Conservation (phyloP, 1,140 invertebrate genomes). For the Drosophila sucinea region DNA sequence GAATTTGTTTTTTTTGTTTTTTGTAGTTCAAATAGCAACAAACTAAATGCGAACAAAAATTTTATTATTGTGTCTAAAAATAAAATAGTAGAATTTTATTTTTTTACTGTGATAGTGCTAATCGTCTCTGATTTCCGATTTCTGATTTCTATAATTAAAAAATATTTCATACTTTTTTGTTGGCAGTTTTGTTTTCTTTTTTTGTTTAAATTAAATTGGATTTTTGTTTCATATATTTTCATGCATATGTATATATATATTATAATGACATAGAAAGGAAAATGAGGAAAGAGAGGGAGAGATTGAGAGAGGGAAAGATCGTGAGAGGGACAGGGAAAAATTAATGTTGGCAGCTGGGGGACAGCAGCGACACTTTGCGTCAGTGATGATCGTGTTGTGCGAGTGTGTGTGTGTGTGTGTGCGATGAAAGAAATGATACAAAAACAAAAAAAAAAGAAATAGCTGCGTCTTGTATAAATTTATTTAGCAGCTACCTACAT, state of each 20-base stretch:
- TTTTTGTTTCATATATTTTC: conserved; percentile 6
- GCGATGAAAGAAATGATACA: conserved; percentile 72
- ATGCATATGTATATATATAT: not conserved
- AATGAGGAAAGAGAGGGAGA: not conserved
- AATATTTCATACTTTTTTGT: not conserved
- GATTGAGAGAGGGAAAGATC: not conserved
- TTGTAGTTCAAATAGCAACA: conserved; percentile 63
- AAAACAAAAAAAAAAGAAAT: conserved; percentile 26
- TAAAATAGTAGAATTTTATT: conserved; percentile 37
- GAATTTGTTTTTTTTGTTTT: conserved; percentile 45
- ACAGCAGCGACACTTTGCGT: conserved; percentile 66
- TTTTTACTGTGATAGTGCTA: conserved; percentile 46
- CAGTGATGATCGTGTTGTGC: conserved; percentile 48
- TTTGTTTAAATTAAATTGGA: conserved; percentile 37
- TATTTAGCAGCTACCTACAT: conserved; percentile 53
- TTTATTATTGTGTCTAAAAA: conserved; percentile 40
- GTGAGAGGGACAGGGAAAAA: conserved; percentile 22
- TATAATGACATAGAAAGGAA: conserved; percentile 25
- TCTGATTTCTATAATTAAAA: conserved; percentile 43
- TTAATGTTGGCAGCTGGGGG: conserved; percentile 65
- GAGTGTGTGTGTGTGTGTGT: conserved; percentile 32
- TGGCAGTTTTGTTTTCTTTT: conserved; percentile 18
- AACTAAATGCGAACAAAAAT: conserved; percentile 34
- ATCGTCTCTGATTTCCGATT: conserved; percentile 53
- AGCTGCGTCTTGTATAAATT: conserved; percentile 47